Evolutionary conservation across 1,140 invertebrate genomes (phyloP), one percentile per base, ranked within the genome.

Genomic region (Diachasma alloeum): DNA sequence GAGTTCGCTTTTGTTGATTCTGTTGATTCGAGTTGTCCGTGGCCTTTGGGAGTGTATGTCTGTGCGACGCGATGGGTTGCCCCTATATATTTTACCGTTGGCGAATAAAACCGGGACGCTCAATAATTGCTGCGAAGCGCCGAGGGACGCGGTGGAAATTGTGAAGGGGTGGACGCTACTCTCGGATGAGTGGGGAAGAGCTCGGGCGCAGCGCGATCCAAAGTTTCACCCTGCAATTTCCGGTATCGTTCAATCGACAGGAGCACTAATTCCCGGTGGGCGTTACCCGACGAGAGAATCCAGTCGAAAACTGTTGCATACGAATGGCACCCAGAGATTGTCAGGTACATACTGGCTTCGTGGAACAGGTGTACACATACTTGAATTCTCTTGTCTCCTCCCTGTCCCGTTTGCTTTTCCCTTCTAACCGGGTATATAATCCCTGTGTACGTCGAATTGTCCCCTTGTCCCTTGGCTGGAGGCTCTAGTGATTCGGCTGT

Each of bases 181-280:
- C 26, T 11, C 36, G 68, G 22, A 19, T 37, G n/a, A 67, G 6
- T 36, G n/a, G 71, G n/a, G 6, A 42, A 78, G 22, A 59, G 22
- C 13, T 69, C 26, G 22, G 59, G n/a, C 9, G 59, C 67, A 63
- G 17, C 19, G 46, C 67, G 42, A 48, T 67, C 66, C n/a, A 59
- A 63, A 74, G 26, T 74, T 78, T 74, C 48, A 70, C 46, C 72
- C 72, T 19, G 39, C 76, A 74, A 78, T 78, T 78, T 78, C 72
- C 72, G 66, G 69, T 78, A 78, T 78, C 46, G 76, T 36, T 73
- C 68, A 66, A 63, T 74, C 68, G 53, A 69, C 66, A 69, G 70
- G 15, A 56, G 63, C 63, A 71, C 67, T 78, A 74, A 78, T 78
- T 78, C 76, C 76, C 76, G n/a, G 13, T 26, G 67, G 56, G 46